Evolutionary conservation across 2,797 vertebrate genomes (phyloP).

Genomic region (Leptoclinus maculatus): DNA sequence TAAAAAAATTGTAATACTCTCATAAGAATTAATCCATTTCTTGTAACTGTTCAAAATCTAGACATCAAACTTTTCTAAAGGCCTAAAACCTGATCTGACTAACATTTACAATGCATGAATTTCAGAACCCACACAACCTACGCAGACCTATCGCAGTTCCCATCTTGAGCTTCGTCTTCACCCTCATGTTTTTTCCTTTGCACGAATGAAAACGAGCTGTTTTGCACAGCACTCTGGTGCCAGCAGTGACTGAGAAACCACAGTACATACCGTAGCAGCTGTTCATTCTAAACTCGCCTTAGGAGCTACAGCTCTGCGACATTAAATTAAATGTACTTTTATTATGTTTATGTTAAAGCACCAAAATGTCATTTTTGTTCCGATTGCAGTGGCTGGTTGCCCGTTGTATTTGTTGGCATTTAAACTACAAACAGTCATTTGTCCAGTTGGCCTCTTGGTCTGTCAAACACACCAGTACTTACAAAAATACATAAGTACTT

Average conservation of each 20-base stretch:
- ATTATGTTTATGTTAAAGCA: neutral
- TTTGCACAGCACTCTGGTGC: rapidly evolving
- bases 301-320: neutral
- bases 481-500: too few relatives aligned
- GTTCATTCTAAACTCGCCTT: neutral
- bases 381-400: neutral
- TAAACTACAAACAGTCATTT: neutral
- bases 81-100: neutral
- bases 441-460: neutral
- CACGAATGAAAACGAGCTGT: neutral
- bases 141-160: neutral
- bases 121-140: neutral
- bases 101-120: too few relatives aligned
- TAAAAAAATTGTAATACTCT: neutral
- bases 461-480: neutral
- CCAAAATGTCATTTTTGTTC: neutral
- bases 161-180: neutral
- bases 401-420: neutral
- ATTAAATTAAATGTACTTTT: neutral
- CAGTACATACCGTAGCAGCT: neutral
- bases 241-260: neutral
- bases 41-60: neutral
- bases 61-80: neutral
- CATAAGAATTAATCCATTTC: neutral
- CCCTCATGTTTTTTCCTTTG: neutral